Conservation (phyloP, 2,888 invertebrate genomes). For the Caenorhabditis angaria region DNA sequence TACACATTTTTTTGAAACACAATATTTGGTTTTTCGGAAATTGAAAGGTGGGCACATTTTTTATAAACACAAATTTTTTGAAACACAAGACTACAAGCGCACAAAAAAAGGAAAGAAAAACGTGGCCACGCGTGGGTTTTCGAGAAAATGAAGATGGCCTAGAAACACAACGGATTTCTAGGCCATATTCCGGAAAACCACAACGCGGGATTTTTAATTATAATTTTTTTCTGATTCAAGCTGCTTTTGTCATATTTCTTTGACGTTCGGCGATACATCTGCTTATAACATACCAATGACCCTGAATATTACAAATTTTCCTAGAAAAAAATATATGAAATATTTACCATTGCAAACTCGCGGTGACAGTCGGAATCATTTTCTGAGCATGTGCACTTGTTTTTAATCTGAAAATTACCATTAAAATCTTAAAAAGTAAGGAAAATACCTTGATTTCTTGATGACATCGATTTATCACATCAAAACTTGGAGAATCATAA, state of each 20-base stretch:
- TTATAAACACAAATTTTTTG: neutral
- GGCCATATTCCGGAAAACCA: too few relatives aligned
- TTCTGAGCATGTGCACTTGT: conserved; percentile 27
- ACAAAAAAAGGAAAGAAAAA: neutral
- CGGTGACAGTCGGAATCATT: conserved; percentile 29
- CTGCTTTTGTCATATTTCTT: neutral
- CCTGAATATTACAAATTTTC: conserved; percentile 14
- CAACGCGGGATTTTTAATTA: conserved; percentile 4
- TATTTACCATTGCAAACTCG: conserved; percentile 26
- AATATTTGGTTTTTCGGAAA: conserved; percentile 9
- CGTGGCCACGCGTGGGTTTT: neutral
- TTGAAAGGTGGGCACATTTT: neutral
- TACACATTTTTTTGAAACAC: neutral
- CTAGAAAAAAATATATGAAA: neutral
- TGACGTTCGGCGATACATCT: conserved; percentile 21
- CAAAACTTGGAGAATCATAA: conserved; percentile 17
- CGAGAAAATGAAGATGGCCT: neutral
- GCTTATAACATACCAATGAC: conserved; percentile 29
- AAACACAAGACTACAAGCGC: too few relatives aligned
- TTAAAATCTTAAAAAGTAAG: conserved; percentile 1
- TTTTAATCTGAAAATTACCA: conserved; percentile 20
- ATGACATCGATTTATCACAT: conserved; percentile 30
- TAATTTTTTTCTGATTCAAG: conserved; percentile 15
- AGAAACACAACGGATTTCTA: neutral
- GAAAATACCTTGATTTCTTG: conserved; percentile 31